Evolutionary conservation across 2,888 invertebrate species (phyloP).

Genomic region (Polydrusus tereticollis): DNA sequence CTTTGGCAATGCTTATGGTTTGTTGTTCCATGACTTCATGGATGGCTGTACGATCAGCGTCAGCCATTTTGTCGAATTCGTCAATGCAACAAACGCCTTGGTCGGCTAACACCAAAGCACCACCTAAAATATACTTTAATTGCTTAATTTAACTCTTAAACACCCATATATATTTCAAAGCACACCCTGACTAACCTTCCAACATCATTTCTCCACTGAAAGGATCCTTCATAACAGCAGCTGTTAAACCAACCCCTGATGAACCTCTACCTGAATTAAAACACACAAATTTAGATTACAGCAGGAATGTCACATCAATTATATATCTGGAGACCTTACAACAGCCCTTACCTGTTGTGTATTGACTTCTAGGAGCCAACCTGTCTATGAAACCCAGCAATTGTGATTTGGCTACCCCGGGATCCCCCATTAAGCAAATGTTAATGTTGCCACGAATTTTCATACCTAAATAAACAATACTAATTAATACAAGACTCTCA

Average conservation of each 20-base stretch:
- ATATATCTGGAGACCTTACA: too few relatives aligned
- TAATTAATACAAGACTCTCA: too few relatives aligned
- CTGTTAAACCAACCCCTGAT: conserved; percentile 98
- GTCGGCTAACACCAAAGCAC: conserved; percentile 96
- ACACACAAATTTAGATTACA: not conserved
- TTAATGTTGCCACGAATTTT: conserved; percentile 98
- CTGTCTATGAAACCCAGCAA: conserved; percentile 94
- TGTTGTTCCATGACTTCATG: conserved; percentile 99
- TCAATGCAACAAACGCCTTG: conserved; percentile 99
- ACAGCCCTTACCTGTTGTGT: conserved; percentile 82
- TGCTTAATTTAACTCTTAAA: not conserved
- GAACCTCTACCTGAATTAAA: conserved; percentile 81
- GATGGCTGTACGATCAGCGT: conserved; percentile 93
- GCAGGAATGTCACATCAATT: too few relatives aligned
- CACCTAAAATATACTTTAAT: conserved; percentile 65
- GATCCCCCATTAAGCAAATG: conserved; percentile 99
- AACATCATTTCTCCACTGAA: conserved; percentile 97
- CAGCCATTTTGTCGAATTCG: conserved; percentile 99
- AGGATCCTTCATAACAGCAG: conserved; percentile 97
- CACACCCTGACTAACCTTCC: conserved; percentile 74
- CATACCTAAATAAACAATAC: conserved; percentile 70
- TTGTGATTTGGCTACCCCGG: conserved; percentile 99
- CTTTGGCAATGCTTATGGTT: conserved; percentile 99
- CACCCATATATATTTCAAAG: not conserved
- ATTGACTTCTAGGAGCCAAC: conserved; percentile 92